These are phyloP conservation scores for Agriopis leucophaearia DNA, from an alignment of 2,888 invertebrate genomes.

Conservation along the genomic window DNA sequence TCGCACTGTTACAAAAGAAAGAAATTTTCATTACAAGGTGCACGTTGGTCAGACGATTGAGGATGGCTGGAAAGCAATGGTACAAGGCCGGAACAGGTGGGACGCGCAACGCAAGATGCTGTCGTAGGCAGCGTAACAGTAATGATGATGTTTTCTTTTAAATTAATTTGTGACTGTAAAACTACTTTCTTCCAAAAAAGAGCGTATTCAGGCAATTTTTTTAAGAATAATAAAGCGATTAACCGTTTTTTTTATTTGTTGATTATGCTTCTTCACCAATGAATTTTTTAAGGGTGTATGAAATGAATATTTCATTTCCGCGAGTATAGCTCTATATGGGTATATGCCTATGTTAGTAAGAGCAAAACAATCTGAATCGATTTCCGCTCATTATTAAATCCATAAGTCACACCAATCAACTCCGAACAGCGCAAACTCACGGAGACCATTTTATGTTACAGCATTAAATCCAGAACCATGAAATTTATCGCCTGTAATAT, in stretches of 20 bases:
- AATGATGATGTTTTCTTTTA: too few relatives aligned
- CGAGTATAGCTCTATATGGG: slow-evolving; percentile 20
- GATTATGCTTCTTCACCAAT: slow-evolving; percentile 5
- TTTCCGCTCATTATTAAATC: slow-evolving; percentile 63
- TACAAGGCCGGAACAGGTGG: neutral
- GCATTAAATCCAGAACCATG: slow-evolving; percentile 74
- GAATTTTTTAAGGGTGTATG: slow-evolving; percentile 21
- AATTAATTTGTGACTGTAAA: too few relatives aligned
- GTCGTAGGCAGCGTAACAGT: neutral
- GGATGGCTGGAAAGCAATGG: neutral
- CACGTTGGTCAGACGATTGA: neutral
- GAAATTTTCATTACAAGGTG: neutral
- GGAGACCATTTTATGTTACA: slow-evolving; percentile 69
- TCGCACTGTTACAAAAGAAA: slow-evolving; percentile 71
- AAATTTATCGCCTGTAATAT: slow-evolving; percentile 76
- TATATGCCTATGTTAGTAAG: slow-evolving; percentile 27
- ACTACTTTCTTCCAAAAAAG: too few relatives aligned
- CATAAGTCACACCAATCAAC: slow-evolving; percentile 68
- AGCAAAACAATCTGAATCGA: slow-evolving; percentile 42
- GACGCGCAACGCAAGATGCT: neutral
- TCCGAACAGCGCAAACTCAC: slow-evolving; percentile 61
- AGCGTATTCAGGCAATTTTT: neutral
- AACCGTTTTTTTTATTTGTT: slow-evolving; percentile 2
- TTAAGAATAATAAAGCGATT: neutral
- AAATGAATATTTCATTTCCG: slow-evolving; percentile 42